Conservation (phyloP, 2,113 vertebrate genomes). For the Campylomormyrus tamandua region DNA sequence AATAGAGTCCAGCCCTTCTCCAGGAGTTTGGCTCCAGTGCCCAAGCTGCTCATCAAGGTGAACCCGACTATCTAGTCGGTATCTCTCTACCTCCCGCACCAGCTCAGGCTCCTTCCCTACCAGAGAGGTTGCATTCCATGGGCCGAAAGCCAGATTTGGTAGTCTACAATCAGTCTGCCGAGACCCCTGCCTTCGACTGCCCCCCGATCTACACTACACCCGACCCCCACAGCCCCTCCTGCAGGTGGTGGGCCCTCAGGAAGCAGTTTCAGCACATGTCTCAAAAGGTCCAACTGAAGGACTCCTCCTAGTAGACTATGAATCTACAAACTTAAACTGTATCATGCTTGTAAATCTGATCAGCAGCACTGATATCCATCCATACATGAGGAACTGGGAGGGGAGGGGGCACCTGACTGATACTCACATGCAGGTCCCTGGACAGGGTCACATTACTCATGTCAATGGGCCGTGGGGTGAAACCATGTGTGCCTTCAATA, state of each 20-base stretch:
- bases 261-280: not conserved
- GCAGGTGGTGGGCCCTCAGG: too few relatives aligned
- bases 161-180: not conserved
- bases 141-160: too few relatives aligned
- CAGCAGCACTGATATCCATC: not conserved
- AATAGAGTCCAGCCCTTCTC: not conserved
- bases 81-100: not conserved
- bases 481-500: slow-evolving; percentile 76
- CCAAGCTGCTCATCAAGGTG: not conserved
- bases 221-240: not conserved
- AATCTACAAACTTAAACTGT: not conserved
- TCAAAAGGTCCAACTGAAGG: not conserved
- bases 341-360: not conserved
- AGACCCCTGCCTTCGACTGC: not conserved
- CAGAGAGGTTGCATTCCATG: not conserved
- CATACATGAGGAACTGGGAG: not conserved
- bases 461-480: slow-evolving; percentile 83
- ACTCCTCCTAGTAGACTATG: not conserved
- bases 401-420: not conserved
- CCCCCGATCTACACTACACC: not conserved
- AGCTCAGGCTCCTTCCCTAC: not conserved
- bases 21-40: not conserved
- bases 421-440: slow-evolving; percentile 83
- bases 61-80: not conserved
- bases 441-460: slow-evolving; percentile 96